A percentile compares a stretch with the other conserved stretches of the same genome.
Evolutionary conservation across 2,888 invertebrate genomes (phyloP).

Genomic region (Dasysyrphus albostriatus): DNA sequence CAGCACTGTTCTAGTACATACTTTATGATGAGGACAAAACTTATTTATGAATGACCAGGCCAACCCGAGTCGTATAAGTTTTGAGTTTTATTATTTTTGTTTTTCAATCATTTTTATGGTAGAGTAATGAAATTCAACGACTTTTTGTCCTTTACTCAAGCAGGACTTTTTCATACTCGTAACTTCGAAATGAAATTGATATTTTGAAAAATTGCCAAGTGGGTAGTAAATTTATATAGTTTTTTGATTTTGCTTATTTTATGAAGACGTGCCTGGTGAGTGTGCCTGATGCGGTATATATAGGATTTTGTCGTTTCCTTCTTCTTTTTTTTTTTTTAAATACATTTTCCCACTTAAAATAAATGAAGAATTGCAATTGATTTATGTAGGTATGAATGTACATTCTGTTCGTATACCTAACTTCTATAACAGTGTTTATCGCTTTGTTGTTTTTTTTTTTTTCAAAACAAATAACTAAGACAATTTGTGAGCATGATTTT

Average conservation of each 20-base stretch:
- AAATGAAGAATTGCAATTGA: conserved; percentile 29
- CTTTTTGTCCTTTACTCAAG: conserved; percentile 26
- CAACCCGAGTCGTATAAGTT: conserved; percentile 6
- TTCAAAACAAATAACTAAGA: background rate
- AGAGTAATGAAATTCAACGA: conserved; percentile 36
- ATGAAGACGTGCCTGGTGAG: conserved; percentile 13
- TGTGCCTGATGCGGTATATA: background rate
- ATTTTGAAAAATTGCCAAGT: conserved; percentile 74
- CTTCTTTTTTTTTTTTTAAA: background rate
- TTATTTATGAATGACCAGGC: conserved; percentile 11
- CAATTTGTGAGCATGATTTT: conserved; percentile 3
- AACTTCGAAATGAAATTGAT: conserved; percentile 67
- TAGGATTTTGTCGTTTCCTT: background rate
- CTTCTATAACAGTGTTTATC: background rate
- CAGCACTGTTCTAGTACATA: background rate
- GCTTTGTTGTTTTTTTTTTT: conserved; percentile 1
- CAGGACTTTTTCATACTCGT: conserved; percentile 23
- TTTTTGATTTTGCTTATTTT: conserved; percentile 35
- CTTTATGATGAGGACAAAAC: conserved; percentile 3
- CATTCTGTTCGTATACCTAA: too few relatives aligned
- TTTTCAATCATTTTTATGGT: conserved; percentile 14
- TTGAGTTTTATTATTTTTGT: background rate
- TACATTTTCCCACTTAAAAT: conserved; percentile 5
- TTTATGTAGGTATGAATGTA: background rate
- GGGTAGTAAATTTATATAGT: conserved; percentile 64